Percentiles rank a stretch among this genome's conserved stretches.
Conservation (phyloP, 2,888 invertebrate species). For the Formica aserva region DNA sequence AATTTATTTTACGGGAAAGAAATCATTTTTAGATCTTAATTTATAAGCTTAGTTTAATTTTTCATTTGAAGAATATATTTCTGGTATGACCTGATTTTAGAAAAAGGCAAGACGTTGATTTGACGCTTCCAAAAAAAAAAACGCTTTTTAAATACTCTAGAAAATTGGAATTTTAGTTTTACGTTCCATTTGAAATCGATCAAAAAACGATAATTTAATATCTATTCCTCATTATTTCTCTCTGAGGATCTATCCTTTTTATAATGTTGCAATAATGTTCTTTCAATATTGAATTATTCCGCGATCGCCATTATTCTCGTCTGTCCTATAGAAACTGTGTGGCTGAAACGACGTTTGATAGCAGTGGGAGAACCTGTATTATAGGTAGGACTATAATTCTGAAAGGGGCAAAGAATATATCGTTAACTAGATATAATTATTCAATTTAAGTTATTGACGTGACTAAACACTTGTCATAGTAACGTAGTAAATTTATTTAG, state of each 20-base stretch:
- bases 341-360: constrained; percentile 35
- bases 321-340: not conserved
- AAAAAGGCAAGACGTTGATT: not conserved
- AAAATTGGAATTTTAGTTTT: not conserved
- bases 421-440: constrained; percentile 28
- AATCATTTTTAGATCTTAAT: not conserved
- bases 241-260: constrained; percentile 20
- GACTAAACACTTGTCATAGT: not conserved
- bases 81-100: no score
- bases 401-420: constrained; percentile 21
- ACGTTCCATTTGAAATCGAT: not conserved
- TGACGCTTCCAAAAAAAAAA: not conserved
- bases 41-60: not conserved
- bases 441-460: constrained; percentile 5
- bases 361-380: not conserved
- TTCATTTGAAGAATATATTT: not conserved
- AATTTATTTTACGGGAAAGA: not conserved
- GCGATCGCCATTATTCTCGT: constrained; percentile 34
- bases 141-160: not conserved
- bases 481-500: constrained; percentile 17
- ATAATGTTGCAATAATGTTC: constrained; percentile 18
- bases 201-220: not conserved
- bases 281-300: constrained; percentile 40
- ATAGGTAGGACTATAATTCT: constrained; percentile 36
- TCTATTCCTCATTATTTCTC: not conserved